Conservation (phyloP, 2,888 invertebrate genomes). For the Gastracanthus pulcherrimus region DNA sequence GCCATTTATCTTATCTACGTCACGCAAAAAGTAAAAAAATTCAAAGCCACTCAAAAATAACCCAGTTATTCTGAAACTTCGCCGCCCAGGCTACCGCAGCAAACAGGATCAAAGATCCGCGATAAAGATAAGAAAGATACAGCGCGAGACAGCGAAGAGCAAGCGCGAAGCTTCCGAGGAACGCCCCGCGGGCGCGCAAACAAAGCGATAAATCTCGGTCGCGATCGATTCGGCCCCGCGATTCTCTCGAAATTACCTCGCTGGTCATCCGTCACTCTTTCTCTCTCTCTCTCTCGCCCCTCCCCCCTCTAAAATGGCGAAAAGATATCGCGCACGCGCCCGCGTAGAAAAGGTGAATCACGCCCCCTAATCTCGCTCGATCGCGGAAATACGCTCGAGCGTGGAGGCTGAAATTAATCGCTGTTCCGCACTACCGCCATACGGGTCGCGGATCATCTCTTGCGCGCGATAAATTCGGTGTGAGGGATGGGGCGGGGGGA, state of each 20-base stretch:
- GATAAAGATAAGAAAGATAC: background rate
- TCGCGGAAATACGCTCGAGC: background rate
- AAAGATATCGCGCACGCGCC: background rate
- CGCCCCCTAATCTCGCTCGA: background rate
- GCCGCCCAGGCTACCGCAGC: background rate
- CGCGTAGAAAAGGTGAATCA: background rate
- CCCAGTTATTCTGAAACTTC: background rate
- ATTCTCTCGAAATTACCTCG: constrained; percentile 34
- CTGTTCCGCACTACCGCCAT: background rate
- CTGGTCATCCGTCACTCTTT: constrained; percentile 19
- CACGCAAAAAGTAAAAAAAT: background rate
- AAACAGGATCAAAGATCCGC: background rate
- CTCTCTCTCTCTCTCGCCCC: no score
- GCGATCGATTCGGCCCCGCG: constrained; percentile 31
- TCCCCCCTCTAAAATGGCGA: no score
- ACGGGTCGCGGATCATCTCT: no score
- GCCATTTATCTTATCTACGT: no score
- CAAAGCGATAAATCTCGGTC: constrained; percentile 52
- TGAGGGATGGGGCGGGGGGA: no score
- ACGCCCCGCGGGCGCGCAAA: constrained; percentile 23
- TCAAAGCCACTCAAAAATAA: background rate
- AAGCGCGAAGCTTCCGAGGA: background rate
- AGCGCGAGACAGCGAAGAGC: background rate
- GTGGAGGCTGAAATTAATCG: background rate
- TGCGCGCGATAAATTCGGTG: constrained; percentile 1